Evolutionary conservation across 2,888 invertebrate genomes (phyloP), one percentile per base, ranked within the genome.

Genomic region (Ormia ochracea): DNA sequence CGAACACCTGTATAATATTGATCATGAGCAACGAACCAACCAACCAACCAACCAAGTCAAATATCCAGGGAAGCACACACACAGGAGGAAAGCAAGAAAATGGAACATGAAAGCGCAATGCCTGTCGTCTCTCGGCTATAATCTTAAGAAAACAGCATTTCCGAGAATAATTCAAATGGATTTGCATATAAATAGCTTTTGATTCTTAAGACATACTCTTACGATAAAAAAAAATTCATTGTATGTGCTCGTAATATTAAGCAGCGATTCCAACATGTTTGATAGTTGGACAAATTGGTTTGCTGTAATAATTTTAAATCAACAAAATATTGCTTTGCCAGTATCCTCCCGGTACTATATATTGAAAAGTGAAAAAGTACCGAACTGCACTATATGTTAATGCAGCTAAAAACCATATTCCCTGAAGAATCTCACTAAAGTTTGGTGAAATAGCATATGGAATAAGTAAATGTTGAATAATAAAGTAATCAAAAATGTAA

Each of bases 1-100:
- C 83, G 83, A 83, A 83, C 83, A 83, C 83, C 83, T 83, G 83
- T 83, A 83, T 77, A 70, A 69, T 81, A 78, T 41, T 72, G 82
- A 82, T 82, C 83, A 81, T 74, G 81, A 65, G 63, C 76, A 77
- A 61, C 19, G 31, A 68, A 31, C 38, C 23, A 43, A 61, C n/a
- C n/a, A n/a, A n/a, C 68, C 76, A 77, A 61, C 19, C 36, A 68
- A 31, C 38, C 23, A 43, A 61, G 14, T n/a, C 31, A 73, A 54
- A 58, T 38, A 56, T 6, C 23, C 19, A 31, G 14, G 7, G 9
- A 36, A 48, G 31, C 21, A 59, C 41, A 41, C 14, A 17, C 28
- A 41, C 31, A 54, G 66, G 48, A 41, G 33, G 0, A 54, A 17
- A 45, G 3, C 10, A 63, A 45, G n/a, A 68, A 2, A 41, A 63